Conservation (phyloP, 2,888 invertebrate species). For the Parascotia fuliginaria region DNA sequence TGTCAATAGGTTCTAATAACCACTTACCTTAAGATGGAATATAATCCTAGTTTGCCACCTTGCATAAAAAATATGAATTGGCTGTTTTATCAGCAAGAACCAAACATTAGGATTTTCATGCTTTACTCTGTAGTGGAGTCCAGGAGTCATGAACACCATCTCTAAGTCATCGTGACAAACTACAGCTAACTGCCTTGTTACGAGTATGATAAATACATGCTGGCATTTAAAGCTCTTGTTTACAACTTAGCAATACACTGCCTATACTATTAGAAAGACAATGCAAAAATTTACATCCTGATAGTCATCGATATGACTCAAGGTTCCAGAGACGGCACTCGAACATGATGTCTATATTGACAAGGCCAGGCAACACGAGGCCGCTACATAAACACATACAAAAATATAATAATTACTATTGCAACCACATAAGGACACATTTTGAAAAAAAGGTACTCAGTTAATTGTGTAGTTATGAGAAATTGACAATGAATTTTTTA, state of each 20-base stretch:
- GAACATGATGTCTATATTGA: slow-evolving; percentile 62
- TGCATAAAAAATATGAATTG: too few species aligned
- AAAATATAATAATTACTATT: slow-evolving; percentile 52
- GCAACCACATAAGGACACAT: slow-evolving; percentile 26
- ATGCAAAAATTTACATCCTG: slow-evolving; percentile 70
- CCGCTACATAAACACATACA: slow-evolving; percentile 39
- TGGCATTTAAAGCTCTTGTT: too few species aligned
- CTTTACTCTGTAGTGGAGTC: too few species aligned
- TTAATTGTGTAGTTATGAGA: slow-evolving; percentile 8
- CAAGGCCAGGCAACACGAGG: slow-evolving; percentile 67
- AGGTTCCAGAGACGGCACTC: slow-evolving; percentile 65
- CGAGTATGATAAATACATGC: too few species aligned
- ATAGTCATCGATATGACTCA: slow-evolving; percentile 73
- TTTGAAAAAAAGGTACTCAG: slow-evolving; percentile 34
- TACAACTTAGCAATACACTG: background rate
- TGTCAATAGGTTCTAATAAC: too few species aligned
- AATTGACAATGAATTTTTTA: background rate
- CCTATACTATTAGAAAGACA: slow-evolving; percentile 49
- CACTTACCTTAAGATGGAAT: too few species aligned
- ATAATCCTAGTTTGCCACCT: too few species aligned
- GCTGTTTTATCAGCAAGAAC: too few species aligned
- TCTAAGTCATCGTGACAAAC: too few species aligned
- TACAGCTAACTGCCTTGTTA: too few species aligned
- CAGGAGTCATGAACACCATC: too few species aligned
- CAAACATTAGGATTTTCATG: too few species aligned